Evolutionary conservation across 2,797 vertebrate species (phyloP), one percentile per base, ranked within the genome.

Genomic region (Characodon lateralis): DNA sequence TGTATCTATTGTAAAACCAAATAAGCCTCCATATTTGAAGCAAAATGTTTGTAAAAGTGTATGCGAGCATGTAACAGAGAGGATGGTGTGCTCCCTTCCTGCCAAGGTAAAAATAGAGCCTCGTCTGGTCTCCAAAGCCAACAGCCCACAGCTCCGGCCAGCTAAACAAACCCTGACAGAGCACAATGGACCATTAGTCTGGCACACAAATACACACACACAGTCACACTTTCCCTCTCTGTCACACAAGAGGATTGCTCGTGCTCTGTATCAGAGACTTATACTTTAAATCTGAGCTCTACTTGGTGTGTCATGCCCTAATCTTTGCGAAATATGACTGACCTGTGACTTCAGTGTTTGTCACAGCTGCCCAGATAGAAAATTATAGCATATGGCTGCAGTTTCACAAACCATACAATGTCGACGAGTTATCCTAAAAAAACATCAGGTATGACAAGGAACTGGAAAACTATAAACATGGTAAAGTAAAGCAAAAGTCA

Each of bases 261-360:
- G 68, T 73, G 78, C 81, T 81, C 77, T 83, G 85, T 77, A 88
- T 85, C 84, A 86, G 72, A 80, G 85, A 89, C 83, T 92, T 89
- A 89, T 82, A 85, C 86, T 92, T 88, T 87, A 84, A 90, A 89
- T 88, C 89, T 56, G 85, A 89, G 88, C 88, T 83, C 88, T 88
- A 79, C 71, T 43, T 58, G 20, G 59, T 73, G 89, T 85, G 81
- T 88, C 88, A 93, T 94, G 92, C 93, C 92, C 89, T 94, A 90
- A 93, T 94, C 90, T 89, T 78, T 85, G 89, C 5, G 72, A 91
- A 88, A 87, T 81, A 72, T 58, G 89, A 94, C 93, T 76, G 85
- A 93, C 87, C 89, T 66, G 46, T 93, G 93, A 94, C 89, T 92
- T 92, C 94, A 83, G 87, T 81, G 85, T 93, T 90, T 89, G 91